Conservation (phyloP, 2,113 vertebrate genomes). For the Hylia prasina region DNA sequence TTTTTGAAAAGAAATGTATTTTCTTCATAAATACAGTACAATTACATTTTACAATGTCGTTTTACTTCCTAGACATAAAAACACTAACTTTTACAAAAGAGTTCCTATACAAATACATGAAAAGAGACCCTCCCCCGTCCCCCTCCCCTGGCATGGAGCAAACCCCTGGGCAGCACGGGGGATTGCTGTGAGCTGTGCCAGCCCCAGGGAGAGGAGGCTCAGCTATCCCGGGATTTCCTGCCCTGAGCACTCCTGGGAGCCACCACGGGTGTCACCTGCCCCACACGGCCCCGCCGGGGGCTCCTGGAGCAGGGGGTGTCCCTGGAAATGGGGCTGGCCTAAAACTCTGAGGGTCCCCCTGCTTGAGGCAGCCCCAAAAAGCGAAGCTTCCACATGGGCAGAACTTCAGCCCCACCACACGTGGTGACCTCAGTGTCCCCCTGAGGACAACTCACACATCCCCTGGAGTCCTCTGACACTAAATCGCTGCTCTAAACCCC, state of each 20-base stretch:
- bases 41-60: conserved; percentile 59
- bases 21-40: conserved; percentile 73
- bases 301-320: neutral
- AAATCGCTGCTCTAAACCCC: neutral
- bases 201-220: neutral
- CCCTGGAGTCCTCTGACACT: neutral
- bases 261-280: neutral
- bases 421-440: neutral
- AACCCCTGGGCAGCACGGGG: neutral
- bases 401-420: neutral
- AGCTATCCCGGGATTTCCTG: neutral
- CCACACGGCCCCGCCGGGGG: neutral
- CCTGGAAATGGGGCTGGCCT: neutral
- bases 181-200: neutral
- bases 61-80: conserved; percentile 66
- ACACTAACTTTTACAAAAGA: conserved; percentile 43
- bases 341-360: neutral
- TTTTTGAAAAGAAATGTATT: conserved; percentile 67
- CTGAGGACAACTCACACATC: neutral
- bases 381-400: accelerated
- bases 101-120: conserved; percentile 64
- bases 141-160: neutral
- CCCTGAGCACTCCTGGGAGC: neutral
- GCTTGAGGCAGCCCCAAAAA: neutral
- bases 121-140: neutral